Base-by-base conservation (phyloP, 2,888 invertebrate species). In the Epinotia nisella region DNA sequence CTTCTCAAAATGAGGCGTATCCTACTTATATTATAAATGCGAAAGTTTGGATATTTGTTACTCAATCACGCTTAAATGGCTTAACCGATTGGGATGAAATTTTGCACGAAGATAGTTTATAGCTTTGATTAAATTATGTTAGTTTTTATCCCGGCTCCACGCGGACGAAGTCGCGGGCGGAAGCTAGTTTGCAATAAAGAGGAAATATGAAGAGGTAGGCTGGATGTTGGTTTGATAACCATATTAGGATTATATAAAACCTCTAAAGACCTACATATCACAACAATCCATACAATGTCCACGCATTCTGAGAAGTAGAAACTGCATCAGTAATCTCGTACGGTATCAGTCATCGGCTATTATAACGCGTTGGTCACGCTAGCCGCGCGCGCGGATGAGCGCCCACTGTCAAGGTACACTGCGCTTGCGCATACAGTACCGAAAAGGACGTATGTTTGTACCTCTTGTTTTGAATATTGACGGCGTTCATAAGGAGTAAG, bases 381-480 rank as follows among this genome's bases (percentile, higher is more conserved):
- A 49, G 35, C 66, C 55, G 74, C 70, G 75, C 74, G 76, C 73
- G 75, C 75, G 76, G 78, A 70, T 73, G 75, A 77, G 75, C 75
- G 79, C 76, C 49, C 81, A 81, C 76, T 80, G 81, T 79, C 81
- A 81, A 80, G 82, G 80, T 71, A 69, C 67, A 64, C 58, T 75
- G 77, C 76, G 71, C 71, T 21, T 35, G 70, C 68, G 74, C 66
- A 67, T 51, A 17, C 11, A 39, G 19, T 21, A 3, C n/a, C 49
- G 59, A 58, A 60, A 61, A 17, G 15, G 69, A 9, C 49, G 13
- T 35, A 58, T 58, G 17, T 5, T 35, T 1, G 3, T 21, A 5
- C 5, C n/a, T 39, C 56, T 21, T n/a, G 41, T 65, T 65, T 66
- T 66, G 41, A 66, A 66, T 66, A 55, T 55, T 55, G 55, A 21